Evolutionary conservation across 2,113 vertebrate genomes (phyloP), one percentile per base, ranked within the genome.

Genomic region (Saiga tatarica): DNA sequence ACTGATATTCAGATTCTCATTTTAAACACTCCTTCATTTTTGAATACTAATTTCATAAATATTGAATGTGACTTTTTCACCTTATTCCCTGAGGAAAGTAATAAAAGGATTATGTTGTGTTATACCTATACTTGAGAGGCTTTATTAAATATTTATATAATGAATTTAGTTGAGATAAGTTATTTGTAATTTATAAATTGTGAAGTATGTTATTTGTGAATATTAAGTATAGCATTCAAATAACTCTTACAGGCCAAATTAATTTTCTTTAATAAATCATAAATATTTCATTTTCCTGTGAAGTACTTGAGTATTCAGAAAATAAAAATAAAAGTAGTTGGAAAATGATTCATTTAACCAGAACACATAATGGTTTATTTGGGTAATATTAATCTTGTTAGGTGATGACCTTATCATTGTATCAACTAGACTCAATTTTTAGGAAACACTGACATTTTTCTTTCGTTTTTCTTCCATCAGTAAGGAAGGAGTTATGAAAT

Each of bases 181-280:
- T 96, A 83, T 82, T 96, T 50, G 21, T 97, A 92, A 94, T 95
- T 95, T 86, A 92, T 42, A 92, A 95, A 83, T 67, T 97, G 53
- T 89, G n/a, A 89, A 94, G 60, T 76, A 33, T 53, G 50, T 95
- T 97, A 95, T 64, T 95, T 87, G 36, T 92, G 84, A 97, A 86
- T 95, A 50, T 94, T 83, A 95, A 89, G 26, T 86, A 60, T 64
- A 91, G 78, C 91, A 79, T 74, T 92, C 79, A 97, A 89, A 82
- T 89, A 85, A 85, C 57, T 50, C 39, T 33, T 93, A 55, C 7
- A 95, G 76, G 50, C 42, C 91, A 92, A 88, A 89, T 85, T 39
- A 6, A 87, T 87, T 96, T 96, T 89, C 84, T 76, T 94, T 89
- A 85, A 91, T 92, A 95, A 85, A 87, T 89, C 64, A 4, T 91